Evolutionary conservation across 2,113 vertebrate genomes (phyloP), one percentile per base, ranked within the genome.

Genomic region (Himantopus leucocephalus): DNA sequence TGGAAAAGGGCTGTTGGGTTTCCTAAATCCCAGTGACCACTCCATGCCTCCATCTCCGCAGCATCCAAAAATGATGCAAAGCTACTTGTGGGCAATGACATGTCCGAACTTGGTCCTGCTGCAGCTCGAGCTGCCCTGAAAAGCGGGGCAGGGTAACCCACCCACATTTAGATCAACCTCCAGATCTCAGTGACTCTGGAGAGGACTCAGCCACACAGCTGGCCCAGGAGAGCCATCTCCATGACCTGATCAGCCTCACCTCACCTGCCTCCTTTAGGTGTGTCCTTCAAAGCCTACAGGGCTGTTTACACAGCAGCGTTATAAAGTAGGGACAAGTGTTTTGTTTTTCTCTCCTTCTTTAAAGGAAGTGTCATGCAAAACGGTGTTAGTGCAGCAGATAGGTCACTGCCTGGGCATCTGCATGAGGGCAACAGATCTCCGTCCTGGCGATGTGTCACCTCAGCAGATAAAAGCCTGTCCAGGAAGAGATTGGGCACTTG

Each of bases 401-500:
- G 76, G 47, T 91, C 67, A 85, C 71, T 88, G 90, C 93, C 53
- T 53, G 67, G 50, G 85, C 73, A 91, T 72, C 77, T 85, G 59
- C 63, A 18, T 43, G 79, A 10, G 16, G 73, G 48, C 34, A 39
- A 4, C 77, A 85, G 27, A 74, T 34, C 81, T n/a, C 45, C 41
- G 35, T 60, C 90, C 66, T 50, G 77, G 66, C 82, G 71, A 45
- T 4, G 56, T 82, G 53, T 79, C 90, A 72, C 78, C 59, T 90
- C 88, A 29, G 88, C 85, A 80, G 67, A 79, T 70, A 86, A 94
- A 94, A 89, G 48, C 63, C 56, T 76, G 87, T 29, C 41, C 81
- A 71, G 90, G 90, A 97, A 71, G 93, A 95, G 95, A 95, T 94
- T 30, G 55, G 85, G 81, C 58, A 41, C 50, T 82, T 73, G 94